Conservation (phyloP, 2,888 invertebrate genomes). For the Morpho achilles region DNA sequence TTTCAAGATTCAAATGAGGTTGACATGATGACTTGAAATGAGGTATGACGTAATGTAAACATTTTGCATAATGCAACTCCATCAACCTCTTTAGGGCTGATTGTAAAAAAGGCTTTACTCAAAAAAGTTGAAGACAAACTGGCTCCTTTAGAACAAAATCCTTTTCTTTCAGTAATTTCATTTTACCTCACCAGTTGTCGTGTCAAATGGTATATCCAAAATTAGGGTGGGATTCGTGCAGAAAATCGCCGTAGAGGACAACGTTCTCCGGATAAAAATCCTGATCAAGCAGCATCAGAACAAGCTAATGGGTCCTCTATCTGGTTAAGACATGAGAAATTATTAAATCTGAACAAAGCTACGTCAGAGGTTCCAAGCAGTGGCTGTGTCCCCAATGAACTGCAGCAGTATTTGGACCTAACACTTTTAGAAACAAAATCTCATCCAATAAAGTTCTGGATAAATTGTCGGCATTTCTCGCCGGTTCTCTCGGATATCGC, state of each 20-base stretch:
- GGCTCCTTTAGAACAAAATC: conserved; percentile 23
- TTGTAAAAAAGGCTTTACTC: conserved; percentile 25
- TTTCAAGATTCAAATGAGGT: too few species aligned
- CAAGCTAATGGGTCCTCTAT: conserved; percentile 21
- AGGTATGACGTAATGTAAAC: too few species aligned
- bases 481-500: too few species aligned
- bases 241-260: conserved; percentile 13
- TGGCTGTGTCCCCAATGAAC: conserved; percentile 20
- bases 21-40: too few species aligned
- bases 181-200: conserved; percentile 30
- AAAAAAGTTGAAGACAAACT: conserved; percentile 23
- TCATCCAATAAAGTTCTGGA: conserved; percentile 4
- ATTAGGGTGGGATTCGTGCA: conserved; percentile 15
- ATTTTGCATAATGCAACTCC: too few species aligned
- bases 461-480: too few species aligned
- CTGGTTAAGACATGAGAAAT: conserved; percentile 23
- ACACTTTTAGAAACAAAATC: conserved; percentile 8
- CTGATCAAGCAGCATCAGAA: conserved; percentile 22
- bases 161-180: conserved; percentile 26
- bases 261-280: conserved; percentile 12
- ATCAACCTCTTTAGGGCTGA: conserved; percentile 27
- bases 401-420: conserved; percentile 10
- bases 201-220: conserved; percentile 16
- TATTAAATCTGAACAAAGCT: conserved; percentile 25
- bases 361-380: conserved; percentile 26